Evolutionary conservation across 2,797 vertebrate genomes (phyloP).

Genomic region (Scolopax bukidnonensis): DNA sequence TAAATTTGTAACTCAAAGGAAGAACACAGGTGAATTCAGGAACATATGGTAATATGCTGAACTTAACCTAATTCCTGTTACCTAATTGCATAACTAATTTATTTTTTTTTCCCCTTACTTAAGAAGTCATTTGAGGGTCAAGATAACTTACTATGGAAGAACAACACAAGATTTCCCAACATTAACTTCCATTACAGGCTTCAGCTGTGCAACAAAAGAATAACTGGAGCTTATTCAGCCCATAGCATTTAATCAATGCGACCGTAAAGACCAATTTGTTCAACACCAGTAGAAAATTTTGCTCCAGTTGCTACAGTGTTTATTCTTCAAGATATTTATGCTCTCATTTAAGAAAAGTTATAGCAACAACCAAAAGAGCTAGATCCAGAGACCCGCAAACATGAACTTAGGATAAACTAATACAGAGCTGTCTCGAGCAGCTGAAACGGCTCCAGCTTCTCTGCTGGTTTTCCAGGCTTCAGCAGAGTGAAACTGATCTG

Average conservation of each 20-base stretch:
- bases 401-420: constrained; percentile 43
- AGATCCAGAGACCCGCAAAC: constrained; percentile 18
- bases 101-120: not conserved
- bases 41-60: constrained; percentile 3
- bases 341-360: constrained; percentile 22
- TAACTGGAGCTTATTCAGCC: constrained; percentile 11
- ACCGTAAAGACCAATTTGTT: not conserved
- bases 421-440: not conserved
- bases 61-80: constrained; percentile 38
- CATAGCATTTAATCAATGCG: not conserved
- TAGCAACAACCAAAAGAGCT: not conserved
- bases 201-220: not conserved
- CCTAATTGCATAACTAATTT: not conserved
- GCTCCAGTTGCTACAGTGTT: not conserved
- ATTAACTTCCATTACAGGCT: constrained; percentile 34
- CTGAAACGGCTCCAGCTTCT: constrained; percentile 50
- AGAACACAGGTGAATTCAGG: constrained; percentile 40
- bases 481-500: constrained; percentile 60
- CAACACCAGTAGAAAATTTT: not conserved
- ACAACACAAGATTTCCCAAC: not conserved
- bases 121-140: constrained; percentile 25
- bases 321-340: not conserved
- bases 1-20: constrained; percentile 5
- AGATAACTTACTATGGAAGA: constrained; percentile 19
- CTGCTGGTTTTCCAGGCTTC: constrained; percentile 52